A percentile compares a stretch with the other conserved stretches of the same genome.
These are phyloP conservation scores for Macrobrachium rosenbergii DNA, from an alignment of 1,140 invertebrate species.

Conservation along the genomic window DNA sequence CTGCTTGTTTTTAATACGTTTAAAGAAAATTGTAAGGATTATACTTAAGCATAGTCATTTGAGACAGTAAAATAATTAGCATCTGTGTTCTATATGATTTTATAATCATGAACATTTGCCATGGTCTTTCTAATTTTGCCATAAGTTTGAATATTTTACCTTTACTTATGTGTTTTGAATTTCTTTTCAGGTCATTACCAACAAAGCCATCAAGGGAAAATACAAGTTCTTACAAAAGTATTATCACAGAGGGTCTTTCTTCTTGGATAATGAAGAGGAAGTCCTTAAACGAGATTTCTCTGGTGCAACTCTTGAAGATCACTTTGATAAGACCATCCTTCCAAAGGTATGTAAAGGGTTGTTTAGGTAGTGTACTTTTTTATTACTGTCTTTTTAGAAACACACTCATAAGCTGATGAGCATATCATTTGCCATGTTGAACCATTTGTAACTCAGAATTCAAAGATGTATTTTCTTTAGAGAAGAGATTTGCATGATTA, in stretches of 20 bases:
- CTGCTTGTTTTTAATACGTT: too few species aligned
- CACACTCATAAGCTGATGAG: too few species aligned
- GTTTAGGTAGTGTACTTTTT: background rate
- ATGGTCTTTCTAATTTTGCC: too few species aligned
- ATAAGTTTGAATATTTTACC: conserved; percentile 27
- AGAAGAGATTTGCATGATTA: too few species aligned
- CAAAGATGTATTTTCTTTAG: too few species aligned
- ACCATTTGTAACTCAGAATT: too few species aligned
- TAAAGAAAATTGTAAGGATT: too few species aligned
- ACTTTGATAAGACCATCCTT: conserved; percentile 98
- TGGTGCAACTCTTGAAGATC: conserved; percentile 97
- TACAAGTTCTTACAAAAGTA: conserved; percentile 99
- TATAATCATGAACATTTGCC: too few species aligned
- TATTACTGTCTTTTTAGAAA: background rate
- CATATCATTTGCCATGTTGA: too few species aligned
- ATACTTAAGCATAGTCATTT: too few species aligned
- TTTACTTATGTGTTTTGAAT: background rate
- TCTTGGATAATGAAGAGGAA: conserved; percentile 82
- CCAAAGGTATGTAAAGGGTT: conserved; percentile 83
- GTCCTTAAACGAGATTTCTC: conserved; percentile 96
- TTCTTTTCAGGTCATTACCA: conserved; percentile 79
- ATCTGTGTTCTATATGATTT: too few species aligned
- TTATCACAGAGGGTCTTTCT: conserved; percentile 99
- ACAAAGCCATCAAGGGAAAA: conserved; percentile 97
- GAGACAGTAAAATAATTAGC: too few species aligned